Conservation (phyloP, 2,797 vertebrate genomes). For the Kryptopterus vitreolus region DNA sequence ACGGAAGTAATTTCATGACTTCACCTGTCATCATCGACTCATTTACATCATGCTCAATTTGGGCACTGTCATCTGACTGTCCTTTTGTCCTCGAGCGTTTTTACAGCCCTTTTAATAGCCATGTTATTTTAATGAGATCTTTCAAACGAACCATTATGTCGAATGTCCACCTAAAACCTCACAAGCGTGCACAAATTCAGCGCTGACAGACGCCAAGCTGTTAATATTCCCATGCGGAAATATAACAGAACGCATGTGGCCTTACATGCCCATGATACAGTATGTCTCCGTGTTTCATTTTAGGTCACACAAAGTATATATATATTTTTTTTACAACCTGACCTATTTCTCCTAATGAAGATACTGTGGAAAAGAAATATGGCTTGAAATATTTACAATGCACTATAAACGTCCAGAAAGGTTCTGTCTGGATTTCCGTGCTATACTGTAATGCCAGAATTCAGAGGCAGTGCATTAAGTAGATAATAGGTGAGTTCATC, state of each 20-base stretch:
- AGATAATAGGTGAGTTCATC: constrained; percentile 16
- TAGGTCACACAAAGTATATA: background rate
- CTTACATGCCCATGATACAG: background rate
- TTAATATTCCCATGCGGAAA: constrained; percentile 43
- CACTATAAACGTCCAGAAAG: background rate
- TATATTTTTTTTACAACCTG: constrained; percentile 2
- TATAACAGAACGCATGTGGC: constrained; percentile 26
- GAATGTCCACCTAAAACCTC: constrained; percentile 42
- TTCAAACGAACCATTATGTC: constrained; percentile 46
- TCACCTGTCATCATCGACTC: constrained; percentile 13
- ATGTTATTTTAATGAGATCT: constrained; percentile 45
- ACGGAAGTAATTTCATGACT: constrained; percentile 8
- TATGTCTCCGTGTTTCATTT: background rate
- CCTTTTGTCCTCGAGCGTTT: constrained; percentile 53
- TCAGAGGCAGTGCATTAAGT: background rate
- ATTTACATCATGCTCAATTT: constrained; percentile 1
- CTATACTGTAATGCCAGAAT: background rate
- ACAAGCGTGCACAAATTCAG: constrained; percentile 41
- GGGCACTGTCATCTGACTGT: constrained; percentile 34
- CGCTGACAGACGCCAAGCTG: constrained; percentile 31
- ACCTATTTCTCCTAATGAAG: constrained; percentile 6
- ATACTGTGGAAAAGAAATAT: background rate
- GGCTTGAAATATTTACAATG: background rate
- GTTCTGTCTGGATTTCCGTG: constrained; percentile 1
- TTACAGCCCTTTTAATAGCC: constrained; percentile 48